phyloP scores from a whole-genome alignment of 2,113 vertebrate species.

The Rissa tridactyla region DNA sequence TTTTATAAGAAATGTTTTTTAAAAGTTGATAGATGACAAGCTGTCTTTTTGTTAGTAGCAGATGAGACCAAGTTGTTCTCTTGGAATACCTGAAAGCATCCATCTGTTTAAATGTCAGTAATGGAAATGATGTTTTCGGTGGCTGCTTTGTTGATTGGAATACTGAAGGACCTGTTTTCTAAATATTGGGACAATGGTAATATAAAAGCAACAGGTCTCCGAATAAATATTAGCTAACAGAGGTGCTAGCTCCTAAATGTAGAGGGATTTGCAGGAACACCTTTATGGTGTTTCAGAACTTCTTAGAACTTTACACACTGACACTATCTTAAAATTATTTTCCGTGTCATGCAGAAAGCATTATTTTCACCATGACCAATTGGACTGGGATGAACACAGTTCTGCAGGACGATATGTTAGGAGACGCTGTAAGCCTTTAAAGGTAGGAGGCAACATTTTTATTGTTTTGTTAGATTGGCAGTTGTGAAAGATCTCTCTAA shows the following conservation, averaged over 20 bases:
- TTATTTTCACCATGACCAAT: conserved; percentile 84
- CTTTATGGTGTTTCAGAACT: not conserved
- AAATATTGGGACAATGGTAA: not conserved
- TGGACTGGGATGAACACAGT: conserved; percentile 93
- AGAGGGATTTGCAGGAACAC: not conserved
- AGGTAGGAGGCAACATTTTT: conserved; percentile 70
- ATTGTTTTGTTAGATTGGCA: not conserved
- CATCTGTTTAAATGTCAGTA: not conserved
- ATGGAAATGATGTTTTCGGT: not conserved
- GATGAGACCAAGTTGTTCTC: not conserved
- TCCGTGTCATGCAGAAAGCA: conserved; percentile 76
- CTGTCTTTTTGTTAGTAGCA: not conserved
- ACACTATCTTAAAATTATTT: not conserved
- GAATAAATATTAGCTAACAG: not conserved
- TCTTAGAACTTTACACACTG: not conserved
- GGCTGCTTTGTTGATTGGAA: not conserved
- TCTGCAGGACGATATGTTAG: conserved; percentile 88
- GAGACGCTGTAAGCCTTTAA: conserved; percentile 91
- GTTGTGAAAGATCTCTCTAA: not conserved
- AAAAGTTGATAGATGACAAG: not conserved
- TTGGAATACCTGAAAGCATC: not conserved
- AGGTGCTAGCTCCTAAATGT: not conserved
- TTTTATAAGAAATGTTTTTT: not conserved
- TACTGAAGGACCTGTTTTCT: not conserved
- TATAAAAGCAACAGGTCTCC: not conserved